phyloP scores from a whole-genome alignment of 1,140 invertebrate genomes.

The Heliothis subflexa region DNA sequence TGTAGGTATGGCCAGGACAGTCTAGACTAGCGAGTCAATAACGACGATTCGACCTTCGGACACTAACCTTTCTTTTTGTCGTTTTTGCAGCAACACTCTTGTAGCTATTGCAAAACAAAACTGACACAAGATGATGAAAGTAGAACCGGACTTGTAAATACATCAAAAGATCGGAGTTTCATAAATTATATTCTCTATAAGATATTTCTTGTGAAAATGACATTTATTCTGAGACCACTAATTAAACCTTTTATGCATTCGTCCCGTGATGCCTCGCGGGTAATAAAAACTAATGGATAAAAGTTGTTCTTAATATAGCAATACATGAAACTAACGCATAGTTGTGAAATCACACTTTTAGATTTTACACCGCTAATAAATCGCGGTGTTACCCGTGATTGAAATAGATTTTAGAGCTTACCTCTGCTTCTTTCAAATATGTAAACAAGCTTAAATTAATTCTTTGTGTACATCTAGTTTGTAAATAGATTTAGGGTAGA shows the following conservation, averaged over 20 bases:
- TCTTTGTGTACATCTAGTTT: slow-evolving; percentile 45
- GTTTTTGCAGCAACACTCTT: slow-evolving; percentile 35
- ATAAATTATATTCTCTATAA: slow-evolving; percentile 24
- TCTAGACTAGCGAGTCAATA: slow-evolving; percentile 40
- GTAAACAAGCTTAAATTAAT: slow-evolving; percentile 57
- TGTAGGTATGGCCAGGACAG: slow-evolving; percentile 30
- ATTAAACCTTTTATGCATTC: slow-evolving; percentile 45
- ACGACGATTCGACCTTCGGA: slow-evolving; percentile 45
- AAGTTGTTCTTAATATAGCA: slow-evolving; percentile 27
- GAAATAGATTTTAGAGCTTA: slow-evolving; percentile 64
- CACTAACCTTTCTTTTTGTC: slow-evolving; percentile 44
- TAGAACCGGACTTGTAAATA: slow-evolving; percentile 38
- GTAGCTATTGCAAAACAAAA: slow-evolving; percentile 27
- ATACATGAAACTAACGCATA: slow-evolving; percentile 15
- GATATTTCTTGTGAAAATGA: slow-evolving; percentile 27
- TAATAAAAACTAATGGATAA: slow-evolving; percentile 51
- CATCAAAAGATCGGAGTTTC: slow-evolving; percentile 18
- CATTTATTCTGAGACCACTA: slow-evolving; percentile 11
- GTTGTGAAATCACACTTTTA: slow-evolving; percentile 57
- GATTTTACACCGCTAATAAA: slow-evolving; percentile 56
- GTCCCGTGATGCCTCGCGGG: slow-evolving; percentile 12
- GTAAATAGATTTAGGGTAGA: slow-evolving; percentile 25
- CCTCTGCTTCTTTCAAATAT: slow-evolving; percentile 52
- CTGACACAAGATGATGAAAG: slow-evolving; percentile 40
- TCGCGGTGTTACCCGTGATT: slow-evolving; percentile 51